Evolutionary conservation across 2,888 invertebrate genomes (phyloP).

Genomic region (Rhagonycha lutea): DNA sequence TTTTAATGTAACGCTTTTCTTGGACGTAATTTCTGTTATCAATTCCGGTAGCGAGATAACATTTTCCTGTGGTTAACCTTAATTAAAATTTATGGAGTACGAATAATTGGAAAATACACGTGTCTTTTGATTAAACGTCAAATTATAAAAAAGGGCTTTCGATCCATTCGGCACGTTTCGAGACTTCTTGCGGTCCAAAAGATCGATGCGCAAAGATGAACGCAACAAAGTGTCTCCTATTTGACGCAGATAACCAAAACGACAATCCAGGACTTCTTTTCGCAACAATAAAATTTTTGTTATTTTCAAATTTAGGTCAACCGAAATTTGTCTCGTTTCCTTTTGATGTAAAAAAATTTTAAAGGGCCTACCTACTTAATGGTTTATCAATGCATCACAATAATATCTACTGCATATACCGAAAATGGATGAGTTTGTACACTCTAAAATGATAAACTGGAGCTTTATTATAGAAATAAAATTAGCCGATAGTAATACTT

Average conservation of each 20-base stretch:
- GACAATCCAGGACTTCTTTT: slow-evolving; percentile 2
- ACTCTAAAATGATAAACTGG: background rate
- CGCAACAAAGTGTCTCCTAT: slow-evolving; percentile 32
- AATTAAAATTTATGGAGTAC: background rate
- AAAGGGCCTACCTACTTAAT: background rate
- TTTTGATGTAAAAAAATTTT: background rate
- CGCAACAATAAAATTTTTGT: background rate
- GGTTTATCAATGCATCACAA: background rate
- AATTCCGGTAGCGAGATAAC: slow-evolving; percentile 5
- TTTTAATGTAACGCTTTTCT: background rate
- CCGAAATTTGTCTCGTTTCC: background rate
- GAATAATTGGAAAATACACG: slow-evolving; percentile 3
- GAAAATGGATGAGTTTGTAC: background rate
- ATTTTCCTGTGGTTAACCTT: slow-evolving; percentile 10
- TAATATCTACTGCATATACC: background rate
- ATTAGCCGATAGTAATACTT: background rate
- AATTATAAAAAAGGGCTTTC: slow-evolving; percentile 19
- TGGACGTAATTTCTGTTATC: slow-evolving; percentile 1
- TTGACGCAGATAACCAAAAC: slow-evolving; percentile 5
- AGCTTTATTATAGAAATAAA: background rate
- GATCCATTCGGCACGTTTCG: slow-evolving; percentile 35
- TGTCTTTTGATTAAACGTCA: slow-evolving; percentile 18
- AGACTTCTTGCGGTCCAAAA: slow-evolving; percentile 36
- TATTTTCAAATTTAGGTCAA: background rate
- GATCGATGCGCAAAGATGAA: slow-evolving; percentile 45